A percentile compares a stretch with the other conserved stretches of the same genome.
Evolutionary conservation across 2,113 vertebrate genomes (phyloP).

Genomic region (Osmerus mordax): DNA sequence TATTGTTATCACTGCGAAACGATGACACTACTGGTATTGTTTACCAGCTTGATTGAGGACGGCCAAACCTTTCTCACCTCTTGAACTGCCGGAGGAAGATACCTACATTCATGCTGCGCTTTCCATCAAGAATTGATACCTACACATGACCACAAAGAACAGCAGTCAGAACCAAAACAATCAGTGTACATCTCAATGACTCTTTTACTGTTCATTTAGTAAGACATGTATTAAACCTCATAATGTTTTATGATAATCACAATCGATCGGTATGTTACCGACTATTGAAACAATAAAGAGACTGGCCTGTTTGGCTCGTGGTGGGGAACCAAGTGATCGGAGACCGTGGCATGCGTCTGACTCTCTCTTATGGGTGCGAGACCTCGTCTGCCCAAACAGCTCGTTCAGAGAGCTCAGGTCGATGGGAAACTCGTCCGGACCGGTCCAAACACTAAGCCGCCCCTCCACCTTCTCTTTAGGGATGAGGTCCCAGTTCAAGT

Average conservation of each 20-base stretch:
- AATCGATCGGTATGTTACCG: too few species aligned
- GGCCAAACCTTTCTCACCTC: slow-evolving; percentile 34
- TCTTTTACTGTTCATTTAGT: too few species aligned
- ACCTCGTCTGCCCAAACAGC: slow-evolving; percentile 28
- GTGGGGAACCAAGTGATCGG: background rate
- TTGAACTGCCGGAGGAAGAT: slow-evolving; percentile 60
- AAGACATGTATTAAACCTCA: too few species aligned
- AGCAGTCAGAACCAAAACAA: background rate
- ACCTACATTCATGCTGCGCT: slow-evolving; percentile 51
- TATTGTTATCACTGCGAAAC: too few species aligned
- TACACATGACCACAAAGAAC: background rate
- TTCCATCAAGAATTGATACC: slow-evolving; percentile 50
- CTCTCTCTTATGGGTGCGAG: background rate
- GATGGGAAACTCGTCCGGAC: slow-evolving; percentile 20
- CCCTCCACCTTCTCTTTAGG: slow-evolving; percentile 31
- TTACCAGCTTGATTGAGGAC: too few species aligned
- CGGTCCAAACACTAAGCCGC: slow-evolving; percentile 31
- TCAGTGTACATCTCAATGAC: background rate
- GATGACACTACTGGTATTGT: too few species aligned
- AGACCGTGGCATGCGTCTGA: background rate
- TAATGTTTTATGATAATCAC: too few species aligned
- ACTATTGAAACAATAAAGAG: too few species aligned
- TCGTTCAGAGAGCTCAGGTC: slow-evolving; percentile 37
- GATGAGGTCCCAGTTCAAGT: slow-evolving; percentile 40
- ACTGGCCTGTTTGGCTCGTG: too few species aligned